phyloP scores from a whole-genome alignment of 2,888 invertebrate species.

The Amphipoea lucens region DNA sequence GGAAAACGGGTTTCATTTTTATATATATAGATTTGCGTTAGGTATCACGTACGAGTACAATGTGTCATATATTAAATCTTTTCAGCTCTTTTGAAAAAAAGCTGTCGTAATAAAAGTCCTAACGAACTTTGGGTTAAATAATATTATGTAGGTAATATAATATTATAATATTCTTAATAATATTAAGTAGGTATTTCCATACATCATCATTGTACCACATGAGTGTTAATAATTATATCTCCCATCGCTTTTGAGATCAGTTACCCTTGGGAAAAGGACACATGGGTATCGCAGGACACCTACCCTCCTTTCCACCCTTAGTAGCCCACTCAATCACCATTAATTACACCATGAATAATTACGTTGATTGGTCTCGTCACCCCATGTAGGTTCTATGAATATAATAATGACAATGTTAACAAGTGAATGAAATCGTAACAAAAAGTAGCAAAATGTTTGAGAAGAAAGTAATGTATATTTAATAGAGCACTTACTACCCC shows the following conservation, averaged over 20 bases:
- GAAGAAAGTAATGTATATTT: conserved; percentile 36
- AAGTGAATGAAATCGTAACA: background rate
- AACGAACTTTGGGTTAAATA: background rate
- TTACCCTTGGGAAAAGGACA: conserved; percentile 26
- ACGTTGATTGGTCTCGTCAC: conserved; percentile 29
- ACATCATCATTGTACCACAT: conserved; percentile 1
- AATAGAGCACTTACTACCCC: conserved; percentile 38
- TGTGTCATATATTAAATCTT: background rate
- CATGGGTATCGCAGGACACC: conserved; percentile 39
- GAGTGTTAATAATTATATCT: conserved; percentile 37
- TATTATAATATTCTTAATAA: background rate
- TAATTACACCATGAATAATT: conserved; percentile 58
- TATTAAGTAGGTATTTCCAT: background rate
- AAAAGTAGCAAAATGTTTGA: conserved; percentile 2
- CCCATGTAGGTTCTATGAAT: background rate
- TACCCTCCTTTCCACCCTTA: conserved; percentile 33
- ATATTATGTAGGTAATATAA: background rate
- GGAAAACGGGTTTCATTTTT: no score
- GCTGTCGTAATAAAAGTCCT: background rate
- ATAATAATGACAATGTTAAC: conserved; percentile 9
- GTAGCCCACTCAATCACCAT: conserved; percentile 53
- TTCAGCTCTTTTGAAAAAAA: no score
- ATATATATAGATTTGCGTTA: no score
- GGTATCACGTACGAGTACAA: background rate
- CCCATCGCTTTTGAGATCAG: conserved; percentile 32